Base-by-base conservation (phyloP, 2,113 vertebrate species). In the Hippolais icterina region DNA sequence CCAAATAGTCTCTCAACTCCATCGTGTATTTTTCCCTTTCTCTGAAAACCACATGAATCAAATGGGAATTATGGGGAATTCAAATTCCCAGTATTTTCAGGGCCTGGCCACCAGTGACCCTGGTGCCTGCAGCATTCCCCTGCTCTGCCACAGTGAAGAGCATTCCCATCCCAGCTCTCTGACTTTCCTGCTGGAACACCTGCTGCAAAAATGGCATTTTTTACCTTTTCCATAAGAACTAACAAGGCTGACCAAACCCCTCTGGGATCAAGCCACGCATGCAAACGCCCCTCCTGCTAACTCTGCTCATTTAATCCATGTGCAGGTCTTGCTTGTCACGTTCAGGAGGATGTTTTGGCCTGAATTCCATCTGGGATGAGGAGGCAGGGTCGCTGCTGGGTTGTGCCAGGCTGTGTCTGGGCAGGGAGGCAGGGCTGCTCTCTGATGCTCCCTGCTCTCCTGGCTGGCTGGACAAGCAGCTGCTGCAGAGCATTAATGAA, bases 31-130 rank as follows among this genome's bases (percentile, higher is more conserved):
- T 56, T 64, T 70, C 22, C 24, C 35, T 88, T 66, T 81, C 54
- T 66, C 56, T 66, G 72, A 83, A 95, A 92, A 94, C 25, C 69
- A 15, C 83, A 46, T 6, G 37, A 91, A 96, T 92, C 72, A 78
- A 93, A 93, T 50, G 37, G 59, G 70, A 82, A 76, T 63, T 49
- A 27, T 3, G 21, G 37, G 50, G 46, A 91, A 59, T 76, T 68
- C 35, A 80, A 84, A 91, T 94, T 91, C 87, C 39, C 18, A 22
- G 75, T 57, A 4, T 42, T 60, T 33, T 79, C 57, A 68, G 76
- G 52, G 24, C 27, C 76, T 77, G 77, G 47, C 35, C 91, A 87
- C 27, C 49, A 50, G 83, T 60, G 86, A 75, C 64, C 41, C 72
- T 78, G 42, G 47, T 66, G 47, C 77, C 64, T 82, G 59, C 69